phyloP scores from a whole-genome alignment of 2,888 invertebrate species.

The Callyntrura sp. region DNA sequence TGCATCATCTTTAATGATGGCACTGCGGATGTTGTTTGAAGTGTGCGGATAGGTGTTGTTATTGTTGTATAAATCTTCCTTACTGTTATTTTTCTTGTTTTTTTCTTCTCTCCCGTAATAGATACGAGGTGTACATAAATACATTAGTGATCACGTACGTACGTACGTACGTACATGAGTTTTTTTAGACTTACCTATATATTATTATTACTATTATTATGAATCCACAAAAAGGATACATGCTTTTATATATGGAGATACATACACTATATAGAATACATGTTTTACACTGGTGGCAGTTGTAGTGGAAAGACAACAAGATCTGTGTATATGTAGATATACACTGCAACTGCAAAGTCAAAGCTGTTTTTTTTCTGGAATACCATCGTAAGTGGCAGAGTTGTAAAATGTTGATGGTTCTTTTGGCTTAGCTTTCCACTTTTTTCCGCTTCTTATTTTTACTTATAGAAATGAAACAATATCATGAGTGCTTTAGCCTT shows the following conservation, averaged over 20 bases:
- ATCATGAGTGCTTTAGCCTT: slow-evolving; percentile 52
- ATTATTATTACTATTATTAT: slow-evolving; percentile 1
- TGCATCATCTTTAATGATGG: slow-evolving; percentile 76
- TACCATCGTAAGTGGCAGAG: slow-evolving; percentile 46
- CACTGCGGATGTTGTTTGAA: slow-evolving; percentile 72
- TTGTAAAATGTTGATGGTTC: slow-evolving; percentile 71
- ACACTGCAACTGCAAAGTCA: slow-evolving; percentile 9
- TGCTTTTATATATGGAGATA: background rate
- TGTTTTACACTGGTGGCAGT: background rate
- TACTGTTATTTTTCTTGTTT: slow-evolving; percentile 61
- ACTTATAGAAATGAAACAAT: slow-evolving; percentile 68
- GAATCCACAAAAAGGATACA: slow-evolving; percentile 17
- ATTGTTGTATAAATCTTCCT: slow-evolving; percentile 71
- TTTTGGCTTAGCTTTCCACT: slow-evolving; percentile 54
- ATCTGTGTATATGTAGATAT: background rate
- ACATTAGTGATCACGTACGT: slow-evolving; percentile 52
- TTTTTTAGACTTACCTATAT: slow-evolving; percentile 14
- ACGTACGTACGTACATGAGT: background rate
- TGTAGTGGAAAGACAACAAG: slow-evolving; percentile 13
- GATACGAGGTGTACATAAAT: slow-evolving; percentile 60
- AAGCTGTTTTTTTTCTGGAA: slow-evolving; percentile 29
- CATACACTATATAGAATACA: background rate
- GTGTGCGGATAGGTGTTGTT: slow-evolving; percentile 67
- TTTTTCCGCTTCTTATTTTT: slow-evolving; percentile 51
- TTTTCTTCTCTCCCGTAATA: slow-evolving; percentile 42